phyloP scores from a whole-genome alignment of 2,888 invertebrate genomes.

The Dicyrtoma fusca region DNA sequence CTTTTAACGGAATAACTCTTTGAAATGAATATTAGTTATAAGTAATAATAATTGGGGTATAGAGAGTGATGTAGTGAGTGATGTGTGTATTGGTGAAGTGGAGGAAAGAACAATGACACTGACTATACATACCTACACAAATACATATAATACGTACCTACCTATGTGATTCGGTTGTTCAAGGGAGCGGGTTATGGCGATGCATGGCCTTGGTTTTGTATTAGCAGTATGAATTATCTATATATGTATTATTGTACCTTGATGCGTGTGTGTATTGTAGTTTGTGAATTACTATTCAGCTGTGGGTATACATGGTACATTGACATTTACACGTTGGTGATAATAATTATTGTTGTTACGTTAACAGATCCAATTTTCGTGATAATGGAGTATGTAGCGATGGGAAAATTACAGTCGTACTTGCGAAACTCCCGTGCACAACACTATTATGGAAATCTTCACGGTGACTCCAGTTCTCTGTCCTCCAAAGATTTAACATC shows the following conservation, averaged over 20 bases:
- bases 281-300: background rate
- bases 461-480: constrained; percentile 59
- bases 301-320: no score
- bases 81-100: no score
- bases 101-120: no score
- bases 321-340: background rate
- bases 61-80: no score
- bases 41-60: no score
- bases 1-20: no score
- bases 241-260: background rate
- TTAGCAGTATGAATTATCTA: no score
- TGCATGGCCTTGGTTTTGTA: background rate
- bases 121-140: no score
- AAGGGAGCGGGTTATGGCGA: no score
- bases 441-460: constrained; percentile 77
- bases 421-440: constrained; percentile 83
- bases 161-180: no score
- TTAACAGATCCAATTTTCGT: constrained; percentile 80
- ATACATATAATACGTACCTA: no score
- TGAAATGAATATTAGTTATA: no score
- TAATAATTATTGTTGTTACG: constrained; percentile 5
- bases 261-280: background rate
- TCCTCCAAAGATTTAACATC: constrained; percentile 75
- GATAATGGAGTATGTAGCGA: constrained; percentile 86
- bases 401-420: constrained; percentile 87